phyloP scores from a whole-genome alignment of 2,113 vertebrate genomes.

The Corydoras sp. region DNA sequence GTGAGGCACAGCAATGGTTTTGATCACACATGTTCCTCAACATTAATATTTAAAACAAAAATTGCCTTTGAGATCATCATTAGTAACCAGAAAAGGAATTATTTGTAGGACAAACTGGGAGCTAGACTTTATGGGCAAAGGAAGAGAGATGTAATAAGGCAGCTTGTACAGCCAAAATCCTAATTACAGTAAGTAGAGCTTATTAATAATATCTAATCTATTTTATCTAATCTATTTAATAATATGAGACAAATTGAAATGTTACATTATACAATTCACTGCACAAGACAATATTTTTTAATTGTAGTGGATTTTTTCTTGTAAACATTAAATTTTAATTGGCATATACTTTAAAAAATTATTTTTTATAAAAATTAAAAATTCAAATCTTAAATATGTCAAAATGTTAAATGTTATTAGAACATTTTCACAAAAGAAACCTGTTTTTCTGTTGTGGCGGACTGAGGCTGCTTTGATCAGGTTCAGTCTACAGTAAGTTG shows the following conservation, averaged over 20 bases:
- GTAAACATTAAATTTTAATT: no score
- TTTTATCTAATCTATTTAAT: no score
- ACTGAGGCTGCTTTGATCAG: slow-evolving; percentile 33
- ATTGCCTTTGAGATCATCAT: slow-evolving; percentile 28
- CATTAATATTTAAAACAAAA: slow-evolving; percentile 45
- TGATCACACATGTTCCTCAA: slow-evolving; percentile 41
- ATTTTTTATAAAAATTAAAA: no score
- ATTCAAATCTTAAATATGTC: no score
- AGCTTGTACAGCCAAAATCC: slow-evolving; percentile 3
- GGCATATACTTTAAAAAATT: no score
- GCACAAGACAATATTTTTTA: no score
- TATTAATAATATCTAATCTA: no score
- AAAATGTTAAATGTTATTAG: no score
- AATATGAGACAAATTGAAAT: no score
- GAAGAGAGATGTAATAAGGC: neutral
- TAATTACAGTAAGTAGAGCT: neutral
- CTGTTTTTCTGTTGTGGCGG: neutral
- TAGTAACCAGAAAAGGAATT: slow-evolving; percentile 40
- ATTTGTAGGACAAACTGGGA: slow-evolving; percentile 36
- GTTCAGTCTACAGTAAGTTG: slow-evolving; percentile 13
- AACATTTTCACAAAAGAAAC: no score
- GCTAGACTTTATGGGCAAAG: slow-evolving; percentile 24
- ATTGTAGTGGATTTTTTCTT: no score
- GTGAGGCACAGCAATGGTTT: slow-evolving; percentile 19
- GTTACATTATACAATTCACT: no score